Evolutionary conservation across 2,888 invertebrate species (phyloP).

Genomic region (Sinodicranocentrus sp.): DNA sequence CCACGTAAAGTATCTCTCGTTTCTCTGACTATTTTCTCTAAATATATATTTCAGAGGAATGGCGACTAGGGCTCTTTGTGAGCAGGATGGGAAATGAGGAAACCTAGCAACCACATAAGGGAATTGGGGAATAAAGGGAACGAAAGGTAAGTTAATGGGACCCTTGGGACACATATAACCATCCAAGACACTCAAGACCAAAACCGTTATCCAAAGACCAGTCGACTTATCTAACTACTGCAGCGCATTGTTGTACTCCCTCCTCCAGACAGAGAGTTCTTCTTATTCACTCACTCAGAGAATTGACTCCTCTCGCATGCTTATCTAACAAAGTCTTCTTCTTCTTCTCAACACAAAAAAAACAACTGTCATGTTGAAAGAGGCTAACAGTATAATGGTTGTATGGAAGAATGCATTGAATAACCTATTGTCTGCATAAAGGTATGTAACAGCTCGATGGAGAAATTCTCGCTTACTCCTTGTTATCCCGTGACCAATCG

Average conservation of each 20-base stretch:
- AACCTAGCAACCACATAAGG: constrained; percentile 60
- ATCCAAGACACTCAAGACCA: constrained; percentile 65
- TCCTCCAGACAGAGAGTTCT: constrained; percentile 7
- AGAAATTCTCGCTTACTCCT: too few species aligned
- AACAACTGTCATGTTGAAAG: constrained; percentile 26
- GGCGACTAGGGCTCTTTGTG: too few species aligned
- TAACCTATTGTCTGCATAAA: too few species aligned
- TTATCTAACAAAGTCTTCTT: constrained; percentile 19
- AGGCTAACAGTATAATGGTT: too few species aligned
- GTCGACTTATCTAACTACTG: not conserved
- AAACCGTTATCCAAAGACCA: constrained; percentile 62
- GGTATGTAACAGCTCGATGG: too few species aligned
- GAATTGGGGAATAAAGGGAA: constrained; percentile 59
- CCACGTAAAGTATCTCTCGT: too few species aligned
- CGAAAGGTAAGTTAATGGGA: constrained; percentile 70
- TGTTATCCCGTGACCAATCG: not conserved
- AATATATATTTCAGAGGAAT: too few species aligned
- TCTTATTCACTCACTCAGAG: constrained; percentile 11
- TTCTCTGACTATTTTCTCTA: too few species aligned
- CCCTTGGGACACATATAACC: constrained; percentile 70
- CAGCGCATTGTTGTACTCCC: constrained; percentile 20
- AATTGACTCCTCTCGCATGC: constrained; percentile 33
- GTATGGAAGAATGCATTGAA: too few species aligned
- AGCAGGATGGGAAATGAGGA: constrained; percentile 30
- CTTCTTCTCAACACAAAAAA: too few species aligned